A percentile compares a stretch with the other conserved stretches of the same genome.
phyloP scores from a whole-genome alignment of 2,888 invertebrate genomes.

The Pyrrhosoma nymphula region DNA sequence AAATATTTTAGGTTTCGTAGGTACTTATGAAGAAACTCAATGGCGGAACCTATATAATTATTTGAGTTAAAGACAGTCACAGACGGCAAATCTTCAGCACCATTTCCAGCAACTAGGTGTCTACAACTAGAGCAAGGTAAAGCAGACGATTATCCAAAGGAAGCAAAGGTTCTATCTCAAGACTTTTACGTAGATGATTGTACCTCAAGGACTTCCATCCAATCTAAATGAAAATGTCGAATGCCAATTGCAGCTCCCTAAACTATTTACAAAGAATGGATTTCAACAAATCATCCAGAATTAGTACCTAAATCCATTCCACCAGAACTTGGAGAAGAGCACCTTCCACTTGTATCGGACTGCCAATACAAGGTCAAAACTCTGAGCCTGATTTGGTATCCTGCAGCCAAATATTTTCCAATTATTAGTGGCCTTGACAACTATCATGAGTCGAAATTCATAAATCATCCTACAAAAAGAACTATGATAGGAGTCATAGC shows the following conservation, averaged over 20 bases:
- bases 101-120: too few relatives aligned
- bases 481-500: not conserved
- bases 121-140: too few relatives aligned
- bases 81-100: too few relatives aligned
- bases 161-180: not conserved
- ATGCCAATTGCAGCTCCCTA: not conserved
- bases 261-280: not conserved
- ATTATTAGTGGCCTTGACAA: not conserved
- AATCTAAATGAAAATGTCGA: not conserved
- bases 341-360: not conserved
- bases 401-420: not conserved
- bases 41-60: too few relatives aligned
- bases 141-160: not conserved
- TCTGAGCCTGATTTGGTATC: not conserved
- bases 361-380: not conserved
- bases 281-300: constrained; percentile 7
- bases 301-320: not conserved
- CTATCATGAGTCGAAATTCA: too few relatives aligned
- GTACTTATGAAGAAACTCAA: too few relatives aligned
- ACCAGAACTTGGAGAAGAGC: not conserved
- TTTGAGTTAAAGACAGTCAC: too few relatives aligned
- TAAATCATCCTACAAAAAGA: not conserved
- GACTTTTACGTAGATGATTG: not conserved
- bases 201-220: not conserved
- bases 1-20: too few relatives aligned